Conservation (phyloP, 2,888 invertebrate genomes). For the Pantelozetes paolii region DNA sequence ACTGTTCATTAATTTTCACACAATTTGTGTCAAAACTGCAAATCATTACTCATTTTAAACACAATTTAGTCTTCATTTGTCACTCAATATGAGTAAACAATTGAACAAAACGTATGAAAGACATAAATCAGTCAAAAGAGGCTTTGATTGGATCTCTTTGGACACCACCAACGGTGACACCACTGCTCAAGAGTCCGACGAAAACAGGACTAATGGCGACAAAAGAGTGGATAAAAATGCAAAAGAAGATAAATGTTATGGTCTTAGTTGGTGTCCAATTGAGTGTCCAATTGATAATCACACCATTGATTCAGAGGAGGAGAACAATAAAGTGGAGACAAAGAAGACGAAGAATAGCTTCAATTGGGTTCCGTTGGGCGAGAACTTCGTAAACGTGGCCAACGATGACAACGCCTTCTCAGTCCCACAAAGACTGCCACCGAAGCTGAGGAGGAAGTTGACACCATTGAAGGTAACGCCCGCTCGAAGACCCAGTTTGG, state of each 20-base stretch:
- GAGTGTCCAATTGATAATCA: too few species aligned
- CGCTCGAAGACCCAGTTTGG: neutral
- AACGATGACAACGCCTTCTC: neutral
- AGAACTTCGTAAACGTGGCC: neutral
- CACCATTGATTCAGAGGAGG: neutral
- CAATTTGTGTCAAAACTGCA: neutral
- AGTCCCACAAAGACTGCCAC: conserved; percentile 18
- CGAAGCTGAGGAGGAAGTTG: conserved; percentile 12
- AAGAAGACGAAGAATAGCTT: neutral
- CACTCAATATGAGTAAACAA: neutral
- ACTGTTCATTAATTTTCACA: neutral
- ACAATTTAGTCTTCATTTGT: neutral
- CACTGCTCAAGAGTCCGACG: neutral
- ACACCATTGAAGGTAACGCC: conserved; percentile 3
- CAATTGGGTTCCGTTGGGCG: conserved; percentile 24
- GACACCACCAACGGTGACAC: neutral
- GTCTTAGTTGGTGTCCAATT: neutral
- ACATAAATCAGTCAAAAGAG: neutral
- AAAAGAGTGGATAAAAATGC: too few species aligned
- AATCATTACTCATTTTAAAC: neutral
- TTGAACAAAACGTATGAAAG: neutral
- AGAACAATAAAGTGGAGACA: neutral
- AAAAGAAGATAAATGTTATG: neutral
- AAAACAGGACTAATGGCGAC: neutral
- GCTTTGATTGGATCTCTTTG: conserved; percentile 4